A percentile compares a stretch with the other conserved stretches of the same genome.
Conservation (phyloP, 2,113 vertebrate species). For the Dunckerocampus dactyliophorus region DNA sequence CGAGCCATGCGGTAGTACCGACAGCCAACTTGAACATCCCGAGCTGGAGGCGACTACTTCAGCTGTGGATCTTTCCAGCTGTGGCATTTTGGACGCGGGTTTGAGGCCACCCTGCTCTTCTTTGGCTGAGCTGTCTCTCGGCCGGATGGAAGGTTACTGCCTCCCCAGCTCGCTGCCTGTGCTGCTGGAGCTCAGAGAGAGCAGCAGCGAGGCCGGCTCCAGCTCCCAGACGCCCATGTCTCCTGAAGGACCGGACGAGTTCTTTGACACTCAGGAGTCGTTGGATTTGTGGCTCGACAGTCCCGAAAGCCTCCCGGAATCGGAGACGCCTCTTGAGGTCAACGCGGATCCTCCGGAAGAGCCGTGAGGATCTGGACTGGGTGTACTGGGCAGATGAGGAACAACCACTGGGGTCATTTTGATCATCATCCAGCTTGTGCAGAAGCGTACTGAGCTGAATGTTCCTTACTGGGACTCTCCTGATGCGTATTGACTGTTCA, state of each 20-base stretch:
- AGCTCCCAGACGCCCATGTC: slow-evolving; percentile 72
- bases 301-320: slow-evolving; percentile 34
- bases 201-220: slow-evolving; percentile 74
- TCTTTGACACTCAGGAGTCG: slow-evolving; percentile 73
- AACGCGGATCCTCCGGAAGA: slow-evolving; percentile 48
- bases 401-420: neutral
- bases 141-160: slow-evolving; percentile 60
- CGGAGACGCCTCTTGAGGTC: slow-evolving; percentile 46
- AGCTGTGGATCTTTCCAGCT: neutral
- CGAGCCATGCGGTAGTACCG: neutral
- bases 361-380: slow-evolving; percentile 15
- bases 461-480: neutral
- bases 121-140: slow-evolving; percentile 51
- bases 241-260: slow-evolving; percentile 69
- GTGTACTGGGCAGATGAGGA: neutral
- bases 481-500: neutral
- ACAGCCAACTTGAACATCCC: neutral
- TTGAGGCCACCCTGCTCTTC: slow-evolving; percentile 39
- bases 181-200: slow-evolving; percentile 73
- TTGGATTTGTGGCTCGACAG: slow-evolving; percentile 65
- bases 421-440: neutral
- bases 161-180: slow-evolving; percentile 66
- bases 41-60: neutral
- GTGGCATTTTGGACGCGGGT: neutral
- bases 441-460: neutral